These are phyloP conservation scores for Anguilla rostrata DNA, from an alignment of 2,113 vertebrate species.

Conservation along the genomic window DNA sequence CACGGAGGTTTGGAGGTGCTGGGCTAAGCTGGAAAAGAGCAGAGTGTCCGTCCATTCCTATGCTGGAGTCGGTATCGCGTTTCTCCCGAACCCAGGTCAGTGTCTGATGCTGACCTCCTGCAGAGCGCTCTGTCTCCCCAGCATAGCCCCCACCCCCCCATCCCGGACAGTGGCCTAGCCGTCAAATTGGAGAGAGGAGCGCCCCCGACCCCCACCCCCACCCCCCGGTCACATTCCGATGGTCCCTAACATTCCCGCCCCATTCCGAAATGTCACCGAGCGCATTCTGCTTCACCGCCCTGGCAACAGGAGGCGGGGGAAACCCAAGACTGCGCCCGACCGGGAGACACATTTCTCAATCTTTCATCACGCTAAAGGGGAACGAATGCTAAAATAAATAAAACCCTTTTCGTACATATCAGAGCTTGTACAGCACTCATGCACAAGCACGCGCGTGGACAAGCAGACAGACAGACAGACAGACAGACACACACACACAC, in stretches of 20 bases:
- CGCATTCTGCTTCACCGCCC: neutral
- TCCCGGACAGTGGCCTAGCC: neutral
- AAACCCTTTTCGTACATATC: neutral
- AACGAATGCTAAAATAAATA: neutral
- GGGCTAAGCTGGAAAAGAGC: neutral
- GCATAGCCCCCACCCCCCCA: neutral
- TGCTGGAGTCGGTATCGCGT: neutral
- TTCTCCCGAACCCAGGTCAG: neutral
- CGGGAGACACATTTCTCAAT: neutral
- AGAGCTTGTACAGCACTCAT: no score
- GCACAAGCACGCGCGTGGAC: no score
- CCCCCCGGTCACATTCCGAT: neutral
- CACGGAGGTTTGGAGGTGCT: neutral
- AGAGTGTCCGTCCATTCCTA: neutral
- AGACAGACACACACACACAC: no score
- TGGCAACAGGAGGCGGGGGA: neutral
- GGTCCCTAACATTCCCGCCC: neutral
- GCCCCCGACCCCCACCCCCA: neutral
- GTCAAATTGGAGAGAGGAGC: neutral
- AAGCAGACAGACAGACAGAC: no score
- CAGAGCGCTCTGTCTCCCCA: neutral
- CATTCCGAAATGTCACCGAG: neutral
- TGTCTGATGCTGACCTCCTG: neutral
- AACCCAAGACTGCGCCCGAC: neutral
- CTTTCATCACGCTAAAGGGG: neutral